Percentiles rank a stretch among this genome's conserved stretches.
These are phyloP conservation scores for Carabus problematicus DNA, from an alignment of 2,888 invertebrate species.

Conservation along the genomic window DNA sequence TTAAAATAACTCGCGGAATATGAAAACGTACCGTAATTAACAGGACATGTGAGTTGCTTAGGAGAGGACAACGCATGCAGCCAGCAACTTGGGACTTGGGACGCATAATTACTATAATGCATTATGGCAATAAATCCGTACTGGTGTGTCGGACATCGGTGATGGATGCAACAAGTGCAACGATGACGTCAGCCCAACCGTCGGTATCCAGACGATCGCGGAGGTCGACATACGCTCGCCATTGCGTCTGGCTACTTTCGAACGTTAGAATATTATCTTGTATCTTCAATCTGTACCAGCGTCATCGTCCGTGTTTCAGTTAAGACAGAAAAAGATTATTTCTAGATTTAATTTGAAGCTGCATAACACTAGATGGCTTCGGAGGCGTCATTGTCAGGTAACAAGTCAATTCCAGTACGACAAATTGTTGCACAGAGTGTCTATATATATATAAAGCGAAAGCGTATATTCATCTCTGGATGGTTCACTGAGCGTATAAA, in stretches of 20 bases:
- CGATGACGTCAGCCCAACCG: constrained; percentile 17
- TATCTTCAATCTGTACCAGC: no score
- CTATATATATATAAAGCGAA: constrained; percentile 5
- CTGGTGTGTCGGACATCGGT: constrained; percentile 2
- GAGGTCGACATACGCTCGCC: not conserved
- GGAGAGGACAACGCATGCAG: not conserved
- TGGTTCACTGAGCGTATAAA: constrained; percentile 6
- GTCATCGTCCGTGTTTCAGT: no score
- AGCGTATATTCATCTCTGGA: not conserved
- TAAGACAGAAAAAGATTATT: no score
- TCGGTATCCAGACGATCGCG: constrained; percentile 7
- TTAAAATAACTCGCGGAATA: constrained; percentile 24
- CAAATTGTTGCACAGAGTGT: constrained; percentile 10
- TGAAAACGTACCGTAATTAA: constrained; percentile 26
- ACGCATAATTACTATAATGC: constrained; percentile 28
- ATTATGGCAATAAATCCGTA: constrained; percentile 31
- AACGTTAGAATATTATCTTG: no score
- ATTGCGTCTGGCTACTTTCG: constrained; percentile 5
- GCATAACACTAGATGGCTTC: no score
- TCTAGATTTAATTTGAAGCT: no score
- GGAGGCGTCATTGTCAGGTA: no score
- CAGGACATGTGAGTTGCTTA: no score
- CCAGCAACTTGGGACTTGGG: not conserved
- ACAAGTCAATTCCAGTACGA: constrained; percentile 14
- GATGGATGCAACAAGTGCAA: constrained; percentile 38